Base-by-base conservation (phyloP, 1,140 invertebrate genomes). In the Lamellibrachia luymesi region DNA sequence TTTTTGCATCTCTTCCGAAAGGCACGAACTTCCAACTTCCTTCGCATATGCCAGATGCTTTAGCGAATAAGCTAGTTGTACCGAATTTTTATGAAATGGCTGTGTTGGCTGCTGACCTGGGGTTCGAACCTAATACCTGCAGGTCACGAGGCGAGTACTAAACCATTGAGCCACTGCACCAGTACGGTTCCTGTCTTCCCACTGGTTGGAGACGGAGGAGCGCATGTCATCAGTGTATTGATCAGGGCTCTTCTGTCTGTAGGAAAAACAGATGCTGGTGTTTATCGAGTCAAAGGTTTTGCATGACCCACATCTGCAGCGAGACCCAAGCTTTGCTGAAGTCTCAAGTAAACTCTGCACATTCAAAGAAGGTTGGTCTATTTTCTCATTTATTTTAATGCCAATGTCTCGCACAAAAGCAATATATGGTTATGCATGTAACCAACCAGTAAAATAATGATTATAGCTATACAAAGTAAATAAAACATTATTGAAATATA, bases 261-360 rank as follows among this genome's bases (percentile, higher is more conserved):
- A 99, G 98, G 98, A 98, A 95, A 99, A 99, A 97, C 97, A 98
- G 94, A 99, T 99, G 98, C 97, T 98, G 2, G 98, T 99, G 10
- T 99, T 98, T 96, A 98, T 99, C 4, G 98, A 99, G 96, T 97
- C 98, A 2, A 98, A 98, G 0, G 98, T 99, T 0, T 96, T 99
- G 94, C 98, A 98, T 91, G 98, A 99, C 96, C 96, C 97, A 2
- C 96, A 97, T 51, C 96, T 99, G 10, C 97, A 97, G 91, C 97
- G 97, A 80, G 98, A 98, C 96, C 96, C 96, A 0, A 97, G 97
- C 92, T 99, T 97, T 94, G 96, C 97, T 90, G 96, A 96, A 2
- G 97, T 99, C 2, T 97, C 98, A 92, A 98, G 98, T 91, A 98
- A 98, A 94, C 96, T 99, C 64, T 98, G 98, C 97, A 98, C 98